phyloP scores from a whole-genome alignment of 2,113 vertebrate species.

The Neogobius melanostomus region DNA sequence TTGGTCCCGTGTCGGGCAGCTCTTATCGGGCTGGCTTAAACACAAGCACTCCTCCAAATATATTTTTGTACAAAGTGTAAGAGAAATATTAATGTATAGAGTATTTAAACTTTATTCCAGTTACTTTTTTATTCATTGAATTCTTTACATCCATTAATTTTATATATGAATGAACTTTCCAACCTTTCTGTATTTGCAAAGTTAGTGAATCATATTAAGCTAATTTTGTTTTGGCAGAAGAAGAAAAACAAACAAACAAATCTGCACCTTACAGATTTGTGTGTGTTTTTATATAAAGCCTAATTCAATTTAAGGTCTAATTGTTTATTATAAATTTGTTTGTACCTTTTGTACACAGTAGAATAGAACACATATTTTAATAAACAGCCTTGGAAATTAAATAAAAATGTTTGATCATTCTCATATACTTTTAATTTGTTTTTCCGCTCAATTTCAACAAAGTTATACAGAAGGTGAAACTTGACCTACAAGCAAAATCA shows the following conservation, averaged over 20 bases:
- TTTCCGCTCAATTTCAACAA: background rate
- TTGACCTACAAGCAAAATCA: too few relatives aligned
- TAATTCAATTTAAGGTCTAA: too few relatives aligned
- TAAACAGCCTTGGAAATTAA: background rate
- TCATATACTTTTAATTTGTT: background rate
- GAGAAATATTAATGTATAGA: conserved; percentile 68
- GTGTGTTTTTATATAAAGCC: too few relatives aligned
- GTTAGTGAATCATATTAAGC: background rate
- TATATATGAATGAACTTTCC: too few relatives aligned
- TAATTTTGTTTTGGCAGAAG: background rate
- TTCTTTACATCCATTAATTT: conserved; percentile 18
- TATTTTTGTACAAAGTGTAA: conserved; percentile 66
- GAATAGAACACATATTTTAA: conserved; percentile 1
- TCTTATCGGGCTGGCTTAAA: background rate
- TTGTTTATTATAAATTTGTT: background rate
- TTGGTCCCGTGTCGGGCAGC: conserved; percentile 13
- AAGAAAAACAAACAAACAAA: background rate
- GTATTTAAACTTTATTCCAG: conserved; percentile 77
- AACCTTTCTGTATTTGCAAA: background rate
- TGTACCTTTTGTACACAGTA: background rate
- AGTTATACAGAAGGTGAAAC: too few relatives aligned
- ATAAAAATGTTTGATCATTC: background rate
- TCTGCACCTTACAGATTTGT: too few relatives aligned
- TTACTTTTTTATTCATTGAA: conserved; percentile 73
- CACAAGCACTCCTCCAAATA: conserved; percentile 30